A percentile compares a stretch with the other conserved stretches of the same genome.
These are phyloP conservation scores for Zosterops borbonicus DNA, from an alignment of 2,113 vertebrate species.

Conservation along the genomic window DNA sequence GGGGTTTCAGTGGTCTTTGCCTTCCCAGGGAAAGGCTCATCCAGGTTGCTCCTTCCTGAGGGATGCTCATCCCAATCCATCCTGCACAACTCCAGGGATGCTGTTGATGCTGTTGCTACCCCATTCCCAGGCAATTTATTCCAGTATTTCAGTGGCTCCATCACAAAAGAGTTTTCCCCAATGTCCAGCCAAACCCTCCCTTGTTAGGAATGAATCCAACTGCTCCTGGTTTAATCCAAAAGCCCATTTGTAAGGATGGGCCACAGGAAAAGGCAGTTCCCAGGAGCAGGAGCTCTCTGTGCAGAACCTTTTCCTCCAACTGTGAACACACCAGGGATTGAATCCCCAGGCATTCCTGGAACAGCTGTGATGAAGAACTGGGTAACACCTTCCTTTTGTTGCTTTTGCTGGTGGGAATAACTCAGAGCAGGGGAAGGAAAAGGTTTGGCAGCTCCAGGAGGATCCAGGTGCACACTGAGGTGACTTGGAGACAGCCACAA, in stretches of 20 bases:
- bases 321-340: background rate
- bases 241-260: background rate
- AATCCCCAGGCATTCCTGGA: background rate
- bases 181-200: background rate
- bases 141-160: background rate
- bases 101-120: accelerated
- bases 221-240: background rate
- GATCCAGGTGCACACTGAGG: background rate
- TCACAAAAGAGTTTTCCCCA: background rate
- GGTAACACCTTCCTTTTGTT: background rate
- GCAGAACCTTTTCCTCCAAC: background rate
- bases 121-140: background rate
- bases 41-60: background rate
- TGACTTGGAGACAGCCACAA: background rate
- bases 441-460: background rate
- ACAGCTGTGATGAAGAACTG: background rate
- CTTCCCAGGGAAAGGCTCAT: background rate
- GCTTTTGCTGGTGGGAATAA: background rate
- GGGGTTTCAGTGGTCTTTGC: background rate
- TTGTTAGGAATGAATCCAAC: background rate
- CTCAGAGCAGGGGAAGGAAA: background rate
- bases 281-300: background rate
- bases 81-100: background rate
- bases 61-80: background rate
- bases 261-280: too few relatives aligned